phyloP scores from a whole-genome alignment of 1,140 invertebrate species.

The Sitophilus oryzae region DNA sequence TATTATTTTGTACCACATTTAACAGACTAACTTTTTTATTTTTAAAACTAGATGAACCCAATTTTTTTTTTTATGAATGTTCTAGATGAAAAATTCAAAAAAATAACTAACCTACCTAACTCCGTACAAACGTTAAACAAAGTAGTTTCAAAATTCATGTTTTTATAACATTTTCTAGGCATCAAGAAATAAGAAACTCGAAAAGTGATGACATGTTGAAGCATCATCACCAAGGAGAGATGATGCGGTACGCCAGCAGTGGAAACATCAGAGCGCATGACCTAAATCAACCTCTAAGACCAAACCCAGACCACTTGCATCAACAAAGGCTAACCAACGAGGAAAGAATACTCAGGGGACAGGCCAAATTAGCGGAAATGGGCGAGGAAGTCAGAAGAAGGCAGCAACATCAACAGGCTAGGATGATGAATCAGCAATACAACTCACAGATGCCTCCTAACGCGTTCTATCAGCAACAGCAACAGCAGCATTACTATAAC shows the following conservation, averaged over 20 bases:
- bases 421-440: slow-evolving; percentile 5
- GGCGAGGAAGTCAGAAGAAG: slow-evolving; percentile 71
- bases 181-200: slow-evolving; percentile 37
- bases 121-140: too few relatives aligned
- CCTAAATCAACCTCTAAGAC: slow-evolving; percentile 24
- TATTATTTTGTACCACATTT: too few relatives aligned
- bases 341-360: slow-evolving; percentile 48
- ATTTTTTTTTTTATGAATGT: too few relatives aligned
- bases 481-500: slow-evolving; percentile 32
- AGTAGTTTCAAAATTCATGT: too few relatives aligned
- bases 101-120: too few relatives aligned
- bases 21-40: too few relatives aligned
- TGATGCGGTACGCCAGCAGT: slow-evolving; percentile 41
- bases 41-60: too few relatives aligned
- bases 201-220: slow-evolving; percentile 40
- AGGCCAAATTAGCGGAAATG: slow-evolving; percentile 77
- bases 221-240: slow-evolving; percentile 35
- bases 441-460: slow-evolving; percentile 8
- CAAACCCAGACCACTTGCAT: slow-evolving; percentile 22
- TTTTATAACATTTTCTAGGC: slow-evolving; percentile 14
- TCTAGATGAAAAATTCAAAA: too few relatives aligned
- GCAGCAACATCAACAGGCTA: slow-evolving; percentile 36
- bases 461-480: slow-evolving; percentile 19
- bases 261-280: slow-evolving; percentile 38
- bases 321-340: slow-evolving; percentile 30